phyloP scores from a whole-genome alignment of 2,113 vertebrate genomes.

The Pangasianodon hypophthalmus region DNA sequence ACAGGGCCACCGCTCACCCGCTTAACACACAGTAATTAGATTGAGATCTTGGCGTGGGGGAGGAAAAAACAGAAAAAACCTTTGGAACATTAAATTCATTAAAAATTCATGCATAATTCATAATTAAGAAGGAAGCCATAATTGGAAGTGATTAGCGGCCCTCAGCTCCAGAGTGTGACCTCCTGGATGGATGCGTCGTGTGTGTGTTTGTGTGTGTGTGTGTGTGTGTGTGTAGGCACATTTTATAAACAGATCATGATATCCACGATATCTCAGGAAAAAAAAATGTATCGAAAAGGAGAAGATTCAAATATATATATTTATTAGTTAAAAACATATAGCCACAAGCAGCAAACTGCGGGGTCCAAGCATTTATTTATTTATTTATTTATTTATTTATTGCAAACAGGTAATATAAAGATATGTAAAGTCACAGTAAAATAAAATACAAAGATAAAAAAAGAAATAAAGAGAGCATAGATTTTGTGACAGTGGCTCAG shows the following conservation, averaged over 20 bases:
- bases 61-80: constrained; percentile 63
- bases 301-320: background rate
- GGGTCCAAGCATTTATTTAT: background rate
- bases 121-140: constrained; percentile 82
- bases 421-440: background rate
- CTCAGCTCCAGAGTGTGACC: constrained; percentile 72
- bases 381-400: too few relatives aligned
- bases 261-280: background rate
- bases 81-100: constrained; percentile 81
- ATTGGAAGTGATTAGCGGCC: constrained; percentile 79
- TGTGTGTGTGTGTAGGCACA: background rate
- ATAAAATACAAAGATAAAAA: background rate
- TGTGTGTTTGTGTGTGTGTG: background rate
- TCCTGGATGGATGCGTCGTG: constrained; percentile 57
- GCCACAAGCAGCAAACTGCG: background rate
- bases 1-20: constrained; percentile 69
- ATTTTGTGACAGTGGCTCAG: background rate
- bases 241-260: background rate
- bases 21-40: constrained; percentile 79
- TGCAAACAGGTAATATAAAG: too few relatives aligned
- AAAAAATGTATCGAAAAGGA: background rate
- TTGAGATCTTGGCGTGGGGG: constrained; percentile 70
- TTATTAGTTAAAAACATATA: background rate
- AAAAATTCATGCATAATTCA: constrained; percentile 84
- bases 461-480: background rate